Percentiles rank a stretch among this genome's conserved stretches.
Conservation (phyloP, 2,113 vertebrate genomes). For the Mastomys coucha region DNA sequence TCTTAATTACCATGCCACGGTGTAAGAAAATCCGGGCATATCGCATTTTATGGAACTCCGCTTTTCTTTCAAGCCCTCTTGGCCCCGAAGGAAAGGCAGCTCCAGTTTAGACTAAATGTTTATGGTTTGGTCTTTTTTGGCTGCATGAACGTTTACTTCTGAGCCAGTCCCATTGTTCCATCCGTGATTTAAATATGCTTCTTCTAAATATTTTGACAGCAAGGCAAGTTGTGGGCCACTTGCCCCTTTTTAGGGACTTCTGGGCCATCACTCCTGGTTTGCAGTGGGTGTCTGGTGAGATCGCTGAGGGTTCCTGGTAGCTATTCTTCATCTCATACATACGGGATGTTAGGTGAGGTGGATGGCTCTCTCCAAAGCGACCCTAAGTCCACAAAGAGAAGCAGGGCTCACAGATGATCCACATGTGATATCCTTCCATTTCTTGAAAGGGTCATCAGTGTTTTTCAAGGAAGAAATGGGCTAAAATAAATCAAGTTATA, state of each 20-base stretch:
- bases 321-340: not conserved
- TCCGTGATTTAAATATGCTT: constrained; percentile 63
- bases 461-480: constrained; percentile 32
- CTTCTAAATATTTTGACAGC: constrained; percentile 81
- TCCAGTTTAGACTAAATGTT: constrained; percentile 72
- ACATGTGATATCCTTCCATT: not conserved
- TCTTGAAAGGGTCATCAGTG: not conserved
- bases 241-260: constrained; percentile 19
- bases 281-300: not conserved
- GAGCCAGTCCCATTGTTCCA: constrained; percentile 54
- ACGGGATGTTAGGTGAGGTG: not conserved
- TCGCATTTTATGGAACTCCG: constrained; percentile 73
- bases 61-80: constrained; percentile 49
- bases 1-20: constrained; percentile 66
- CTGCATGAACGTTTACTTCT: constrained; percentile 61
- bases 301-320: not conserved
- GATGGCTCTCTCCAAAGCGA: not conserved
- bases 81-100: constrained; percentile 49
- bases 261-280: not conserved
- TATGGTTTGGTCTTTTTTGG: constrained; percentile 65
- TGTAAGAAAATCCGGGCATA: constrained; percentile 74
- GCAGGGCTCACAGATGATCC: not conserved
- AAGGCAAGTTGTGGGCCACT: constrained; percentile 34
- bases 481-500: not conserved
- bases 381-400: not conserved